Conservation (phyloP, 2,888 invertebrate species). For the Tenodera sinensis region DNA sequence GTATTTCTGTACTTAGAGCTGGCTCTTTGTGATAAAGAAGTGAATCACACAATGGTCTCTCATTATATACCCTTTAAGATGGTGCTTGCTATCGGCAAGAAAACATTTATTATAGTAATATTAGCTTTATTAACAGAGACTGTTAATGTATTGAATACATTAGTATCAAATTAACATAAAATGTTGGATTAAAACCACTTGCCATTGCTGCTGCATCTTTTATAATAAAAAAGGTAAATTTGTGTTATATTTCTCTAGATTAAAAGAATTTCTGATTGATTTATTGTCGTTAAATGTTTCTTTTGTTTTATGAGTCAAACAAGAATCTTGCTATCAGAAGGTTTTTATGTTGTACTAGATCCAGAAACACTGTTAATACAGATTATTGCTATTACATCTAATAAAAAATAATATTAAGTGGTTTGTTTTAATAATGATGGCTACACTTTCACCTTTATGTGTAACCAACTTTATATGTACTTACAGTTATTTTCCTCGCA, state of each 20-base stretch:
- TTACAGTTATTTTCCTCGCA: neutral
- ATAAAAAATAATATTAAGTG: neutral
- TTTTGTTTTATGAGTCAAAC: neutral
- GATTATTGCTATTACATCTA: neutral
- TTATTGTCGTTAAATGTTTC: neutral
- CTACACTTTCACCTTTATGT: neutral
- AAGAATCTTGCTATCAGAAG: neutral
- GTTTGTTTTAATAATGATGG: neutral
- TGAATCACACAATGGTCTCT: neutral
- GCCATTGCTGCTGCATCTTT: neutral
- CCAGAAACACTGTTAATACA: neutral
- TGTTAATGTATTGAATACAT: neutral
- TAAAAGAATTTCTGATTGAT: neutral
- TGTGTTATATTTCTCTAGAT: neutral
- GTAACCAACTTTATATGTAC: neutral
- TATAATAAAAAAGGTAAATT: neutral
- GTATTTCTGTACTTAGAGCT: neutral
- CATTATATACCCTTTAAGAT: neutral
- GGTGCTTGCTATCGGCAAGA: neutral
- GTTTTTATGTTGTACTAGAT: neutral
- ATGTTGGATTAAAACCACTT: neutral
- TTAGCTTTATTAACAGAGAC: neutral
- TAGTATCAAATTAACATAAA: neutral
- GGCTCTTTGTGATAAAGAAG: neutral
- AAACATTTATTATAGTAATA: neutral